Base-by-base conservation (phyloP, 2,797 vertebrate genomes). In the Coranthus polyacanthus region DNA sequence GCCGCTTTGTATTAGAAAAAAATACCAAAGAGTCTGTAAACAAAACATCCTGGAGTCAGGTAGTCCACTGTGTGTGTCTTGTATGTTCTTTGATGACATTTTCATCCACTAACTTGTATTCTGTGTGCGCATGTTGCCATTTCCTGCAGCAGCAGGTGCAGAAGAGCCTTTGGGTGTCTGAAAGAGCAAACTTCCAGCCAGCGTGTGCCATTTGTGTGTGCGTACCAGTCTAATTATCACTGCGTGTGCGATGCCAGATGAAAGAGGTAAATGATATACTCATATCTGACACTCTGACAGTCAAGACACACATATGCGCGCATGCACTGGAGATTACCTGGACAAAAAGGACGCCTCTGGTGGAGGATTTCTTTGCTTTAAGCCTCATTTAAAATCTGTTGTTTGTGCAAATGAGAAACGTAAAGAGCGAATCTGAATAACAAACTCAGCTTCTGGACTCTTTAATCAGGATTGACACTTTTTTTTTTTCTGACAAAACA, bases 331-430 rank as follows among this genome's bases (percentile, higher is more conserved):
- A 76, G 76, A 80, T 72, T 78, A 76, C 57, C 57, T 36, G 12
- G 62, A 6, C 32, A 58, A 64, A 55, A 65, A 51, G 32, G 29
- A 68, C 13, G 61, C 57, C 44, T 55, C 56, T 47, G 49, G 64
- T 18, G 1, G 21, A 49, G 52, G 54, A 50, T 82, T 74, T 53
- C 65, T 75, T 78, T 68, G 64, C 64, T 75, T 76, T 54, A 53
- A 74, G 63, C 81, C 60, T 76, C 72, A 80, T 79, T 80, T 81
- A 68, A 50, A 69, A 64, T 75, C 17, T 78, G 56, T 72, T 83
- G 63, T 85, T 79, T 81, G 57, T 59, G 69, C 54, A 68, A 65
- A 57, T 77, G 49, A 71, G 56, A 63, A 55, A 66, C n/a, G 45
- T 62, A 29, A 74, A 68, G 56, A 51, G 41, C 67, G 54, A 66